Conservation (phyloP, 2,888 invertebrate genomes). For the Netelia inedita region DNA sequence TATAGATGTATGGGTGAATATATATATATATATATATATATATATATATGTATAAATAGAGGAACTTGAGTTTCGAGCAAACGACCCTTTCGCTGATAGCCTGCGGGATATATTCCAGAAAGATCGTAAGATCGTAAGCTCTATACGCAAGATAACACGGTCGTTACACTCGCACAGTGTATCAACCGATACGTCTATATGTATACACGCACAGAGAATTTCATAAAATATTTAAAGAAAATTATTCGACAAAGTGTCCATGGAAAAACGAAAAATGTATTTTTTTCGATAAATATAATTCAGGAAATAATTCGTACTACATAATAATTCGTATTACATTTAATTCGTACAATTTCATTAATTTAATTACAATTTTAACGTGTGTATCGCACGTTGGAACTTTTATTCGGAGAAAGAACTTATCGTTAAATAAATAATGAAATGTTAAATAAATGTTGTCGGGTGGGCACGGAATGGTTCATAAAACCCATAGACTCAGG, state of each 20-base stretch:
- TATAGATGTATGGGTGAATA: neutral
- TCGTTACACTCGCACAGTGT: neutral
- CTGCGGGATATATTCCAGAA: slow-evolving; percentile 17
- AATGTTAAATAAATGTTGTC: too few species aligned
- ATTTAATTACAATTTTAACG: neutral
- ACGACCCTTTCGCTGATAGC: slow-evolving; percentile 35
- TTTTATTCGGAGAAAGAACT: neutral
- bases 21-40: neutral
- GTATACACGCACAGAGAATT: neutral
- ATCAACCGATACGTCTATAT: neutral
- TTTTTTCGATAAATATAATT: too few species aligned
- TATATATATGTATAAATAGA: neutral
- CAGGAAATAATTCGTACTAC: neutral
- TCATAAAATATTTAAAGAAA: neutral
- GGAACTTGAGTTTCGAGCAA: slow-evolving; percentile 18
- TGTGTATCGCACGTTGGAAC: neutral
- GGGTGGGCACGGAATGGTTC: neutral
- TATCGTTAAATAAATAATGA: too few species aligned
- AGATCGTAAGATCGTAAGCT: slow-evolving; percentile 33
- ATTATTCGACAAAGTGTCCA: neutral
- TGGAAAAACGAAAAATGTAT: too few species aligned
- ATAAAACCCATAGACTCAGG: neutral
- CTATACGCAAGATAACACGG: neutral
- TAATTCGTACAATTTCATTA: neutral
- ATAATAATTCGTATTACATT: neutral